Base-by-base conservation (phyloP, 1,140 invertebrate species). In the Camponotus floridanus region DNA sequence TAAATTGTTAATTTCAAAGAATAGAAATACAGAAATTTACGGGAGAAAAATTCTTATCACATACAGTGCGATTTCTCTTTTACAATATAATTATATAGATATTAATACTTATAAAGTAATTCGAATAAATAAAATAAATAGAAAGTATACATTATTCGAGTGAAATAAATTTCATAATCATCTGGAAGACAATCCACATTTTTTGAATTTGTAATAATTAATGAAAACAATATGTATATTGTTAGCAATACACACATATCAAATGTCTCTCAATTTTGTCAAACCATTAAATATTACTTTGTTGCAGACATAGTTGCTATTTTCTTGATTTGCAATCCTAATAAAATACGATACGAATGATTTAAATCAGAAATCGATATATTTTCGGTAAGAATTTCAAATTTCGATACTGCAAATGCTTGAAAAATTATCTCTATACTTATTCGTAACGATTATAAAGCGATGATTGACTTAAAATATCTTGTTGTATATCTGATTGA, bases 221-320 rank as follows among this genome's bases (percentile, higher is more conserved):
- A 9, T 36, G 9, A 62, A 74, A 39, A 9, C 26, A 39, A 57
- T 51, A 67, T 21, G 13, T 36, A 33, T 9, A 67, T 45, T 80
- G 9, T 80, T 70, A 55, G 1, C 45, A 21, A 68, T 57, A 68
- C 36, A 26, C 6, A 39, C 76, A 80, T 80, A 80, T 70, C 76
- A 79, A 36, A 36, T 36, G 13, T 65, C 26, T 26, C 26, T 26
- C 9, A 78, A 78, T 42, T 26, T 26, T 78, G 76, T 61, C 39
- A 78, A 76, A 59, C 1, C 65, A 18, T 65, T 9, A 33, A 67
- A 79, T 79, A 68, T 65, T 65, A 11, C 9, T 15, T 15, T 1
- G 15, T 51, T 51, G 15, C 7, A 9, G 15, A 76, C 5, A 73
- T 18, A 9, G 2, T 48, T 45, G 42, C 26, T 51, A 3, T 39